Base-by-base conservation (phyloP, 2,113 vertebrate species). In the Argyrosomus japonicus region DNA sequence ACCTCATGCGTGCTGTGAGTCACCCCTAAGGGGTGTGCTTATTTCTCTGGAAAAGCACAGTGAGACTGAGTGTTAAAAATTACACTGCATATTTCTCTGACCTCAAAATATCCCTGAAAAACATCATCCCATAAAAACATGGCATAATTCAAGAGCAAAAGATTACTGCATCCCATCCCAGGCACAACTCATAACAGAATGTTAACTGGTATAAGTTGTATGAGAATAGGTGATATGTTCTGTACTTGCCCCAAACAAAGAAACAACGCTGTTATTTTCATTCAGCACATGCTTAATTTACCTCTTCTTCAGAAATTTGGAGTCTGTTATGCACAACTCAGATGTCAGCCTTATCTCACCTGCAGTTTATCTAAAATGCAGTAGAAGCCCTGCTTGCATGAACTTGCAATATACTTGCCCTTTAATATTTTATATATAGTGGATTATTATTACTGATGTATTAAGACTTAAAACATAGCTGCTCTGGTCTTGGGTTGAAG, bases 1-100 rank as follows among this genome's bases (percentile, higher is more conserved):
- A 77, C 67, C 73, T 62, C 9, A 19, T 89, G 90, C 87, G 77
- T 13, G 40, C 58, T 71, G 43, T 90, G 87, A 92, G 58, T 92
- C 89, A 89, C 57, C 17, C 21, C 18, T 2, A 0, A 56, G 18
- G 68, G 53, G 29, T 40, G 62, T 36, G 67, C 5, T 10, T 23
- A 27, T 83, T 86, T 36, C 78, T 14, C 40, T 18, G 6, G 5
- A 74, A 61, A 57, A 56, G 0, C 0, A 3, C 10, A 6, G n/a
- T 25, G 13, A 18, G 14, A 19, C 74, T n/a, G 8, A 53, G 23
- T 62, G 12, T 15, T 83, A 32, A 18, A 68, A 68, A 36, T 45
- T 2, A 48, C n/a, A 47, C 1, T 9, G 5, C 3, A 53, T 4
- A 70, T 69, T 53, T 62, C 15, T 56, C 12, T 23, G 2, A 77